These are phyloP conservation scores for Eospalax fontanierii DNA, from an alignment of 2,797 vertebrate species.

Conservation along the genomic window DNA sequence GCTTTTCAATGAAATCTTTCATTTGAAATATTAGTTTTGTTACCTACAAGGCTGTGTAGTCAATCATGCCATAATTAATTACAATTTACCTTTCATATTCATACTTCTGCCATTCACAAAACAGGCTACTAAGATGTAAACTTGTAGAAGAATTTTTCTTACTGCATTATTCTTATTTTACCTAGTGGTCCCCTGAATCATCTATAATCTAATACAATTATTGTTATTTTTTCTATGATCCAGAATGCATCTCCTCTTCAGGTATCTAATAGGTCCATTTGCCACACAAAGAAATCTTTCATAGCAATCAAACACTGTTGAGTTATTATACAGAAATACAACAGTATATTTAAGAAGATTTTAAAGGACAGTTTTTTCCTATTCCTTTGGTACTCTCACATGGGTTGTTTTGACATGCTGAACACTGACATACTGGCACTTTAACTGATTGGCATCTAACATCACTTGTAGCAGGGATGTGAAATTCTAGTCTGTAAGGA, in stretches of 20 bases:
- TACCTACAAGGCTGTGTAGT: constrained; percentile 3
- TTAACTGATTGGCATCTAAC: constrained; percentile 50
- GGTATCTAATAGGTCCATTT: constrained; percentile 29
- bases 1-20: constrained; percentile 29
- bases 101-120: background rate
- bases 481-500: constrained; percentile 16
- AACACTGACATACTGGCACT: constrained; percentile 57
- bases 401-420: constrained; percentile 28
- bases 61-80: constrained; percentile 34
- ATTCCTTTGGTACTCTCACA: background rate
- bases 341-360: background rate
- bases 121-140: background rate
- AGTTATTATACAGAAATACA: constrained; percentile 17
- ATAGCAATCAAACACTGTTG: background rate
- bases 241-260: background rate
- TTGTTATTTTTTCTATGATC: background rate
- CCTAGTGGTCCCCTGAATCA: background rate
- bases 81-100: constrained; percentile 33
- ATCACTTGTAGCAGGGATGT: constrained; percentile 32
- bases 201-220: constrained; percentile 39
- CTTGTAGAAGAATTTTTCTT: constrained; percentile 37
- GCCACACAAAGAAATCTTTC: constrained; percentile 20
- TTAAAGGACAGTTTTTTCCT: constrained; percentile 29
- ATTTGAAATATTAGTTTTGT: constrained; percentile 44
- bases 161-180: background rate